phyloP scores from a whole-genome alignment of 2,797 vertebrate genomes.

The Taeniopygia guttata region DNA sequence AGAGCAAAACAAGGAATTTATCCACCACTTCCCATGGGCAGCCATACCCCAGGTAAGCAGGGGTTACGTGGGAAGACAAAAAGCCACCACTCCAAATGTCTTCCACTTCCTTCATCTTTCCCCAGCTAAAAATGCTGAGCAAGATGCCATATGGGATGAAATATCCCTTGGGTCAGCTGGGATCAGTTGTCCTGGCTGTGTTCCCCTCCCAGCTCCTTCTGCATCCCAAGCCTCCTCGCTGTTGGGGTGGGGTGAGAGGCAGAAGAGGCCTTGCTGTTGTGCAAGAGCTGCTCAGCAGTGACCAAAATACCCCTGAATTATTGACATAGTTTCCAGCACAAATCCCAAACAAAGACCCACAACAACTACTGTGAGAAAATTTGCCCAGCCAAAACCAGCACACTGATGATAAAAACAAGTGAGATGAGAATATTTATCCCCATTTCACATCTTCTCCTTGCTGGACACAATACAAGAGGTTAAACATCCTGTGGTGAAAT shows the following conservation, averaged over 20 bases:
- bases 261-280: not conserved
- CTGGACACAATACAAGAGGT: not conserved
- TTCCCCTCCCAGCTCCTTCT: not conserved
- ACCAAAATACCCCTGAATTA: not conserved
- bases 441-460: not conserved
- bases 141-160: not conserved
- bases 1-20: not conserved
- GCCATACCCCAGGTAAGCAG: not conserved
- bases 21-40: too few relatives aligned
- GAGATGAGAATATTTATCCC: not conserved
- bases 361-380: not conserved
- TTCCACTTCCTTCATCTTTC: not conserved
- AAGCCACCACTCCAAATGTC: not conserved
- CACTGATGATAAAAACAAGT: not conserved
- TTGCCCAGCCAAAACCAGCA: not conserved
- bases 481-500: not conserved
- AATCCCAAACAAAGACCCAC: not conserved
- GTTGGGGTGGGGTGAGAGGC: not conserved
- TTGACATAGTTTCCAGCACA: not conserved
- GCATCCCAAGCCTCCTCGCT: not conserved
- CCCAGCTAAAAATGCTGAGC: not conserved
- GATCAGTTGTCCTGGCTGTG: not conserved
- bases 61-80: not conserved
- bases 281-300: not conserved
- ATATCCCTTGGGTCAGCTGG: not conserved